Evolutionary conservation across 2,888 invertebrate genomes (phyloP), one percentile per base, ranked within the genome.

Genomic region (Siphlonurus alternatus): DNA sequence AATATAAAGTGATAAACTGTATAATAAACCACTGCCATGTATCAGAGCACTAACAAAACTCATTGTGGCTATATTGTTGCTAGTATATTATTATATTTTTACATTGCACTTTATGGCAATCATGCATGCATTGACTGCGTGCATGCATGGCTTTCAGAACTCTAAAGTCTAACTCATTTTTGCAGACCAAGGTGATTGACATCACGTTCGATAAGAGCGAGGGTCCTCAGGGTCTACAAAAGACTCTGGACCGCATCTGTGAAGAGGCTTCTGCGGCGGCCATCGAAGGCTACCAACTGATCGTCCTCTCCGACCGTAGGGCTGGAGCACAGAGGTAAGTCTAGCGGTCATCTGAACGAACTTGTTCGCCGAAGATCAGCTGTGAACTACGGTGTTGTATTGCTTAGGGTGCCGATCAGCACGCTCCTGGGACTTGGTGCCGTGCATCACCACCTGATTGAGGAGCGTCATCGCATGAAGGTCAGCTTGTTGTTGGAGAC

Each of bases 401-500:
- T n/a, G 65, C 68, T 56, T 65, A 79, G 86, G 65, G 81, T 88
- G 61, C 90, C 91, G 1, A 83, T 87, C 66, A 93, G 93, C 71
- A 85, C 89, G 23, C 78, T 96, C 66, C 76, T 97, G 66, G 89
- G 92, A 1, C 78, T 95, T 63, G 96, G 99, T 60, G 93, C 94
- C 20, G 88, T 93, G 1, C 98, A 99, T 77, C 98, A 99, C 74
- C 87, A 93, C 74, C 77, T 99, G 70, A 97, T 99, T 71, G 93
- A 94, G 74, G 89, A 92, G 25, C 84, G 97, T 53, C 89, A 93
- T 70, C 84, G 99, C 63, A 96, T 97, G 93, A 96, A 95, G 75
- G 91, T 95, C 23, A 97, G 94, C 53, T 79, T 99, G 64, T 83
- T 99, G 64, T 81, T 98, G 64, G 99, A 99, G 78, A 94, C 96